Percentiles rank a stretch among this genome's conserved stretches.
Evolutionary conservation across 2,797 vertebrate species (phyloP).

Genomic region (Oreochromis grahami): DNA sequence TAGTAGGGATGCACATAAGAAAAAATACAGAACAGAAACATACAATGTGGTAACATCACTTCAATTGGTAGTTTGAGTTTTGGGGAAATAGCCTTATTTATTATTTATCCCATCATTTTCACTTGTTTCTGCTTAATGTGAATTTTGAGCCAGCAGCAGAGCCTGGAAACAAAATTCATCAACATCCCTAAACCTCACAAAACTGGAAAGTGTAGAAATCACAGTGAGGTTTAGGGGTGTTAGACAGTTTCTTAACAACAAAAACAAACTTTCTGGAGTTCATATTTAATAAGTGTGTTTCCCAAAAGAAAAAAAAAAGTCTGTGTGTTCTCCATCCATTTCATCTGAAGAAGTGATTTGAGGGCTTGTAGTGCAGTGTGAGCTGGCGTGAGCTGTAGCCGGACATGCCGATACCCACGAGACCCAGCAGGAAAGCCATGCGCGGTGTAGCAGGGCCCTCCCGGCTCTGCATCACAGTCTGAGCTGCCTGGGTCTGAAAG

Average conservation of each 20-base stretch:
- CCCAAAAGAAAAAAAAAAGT: background rate
- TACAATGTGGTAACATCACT: background rate
- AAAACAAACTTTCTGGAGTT: background rate
- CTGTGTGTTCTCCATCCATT: background rate
- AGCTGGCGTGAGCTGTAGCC: constrained; percentile 78
- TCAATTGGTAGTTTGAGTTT: background rate
- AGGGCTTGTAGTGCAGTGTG: constrained; percentile 71
- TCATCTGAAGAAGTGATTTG: constrained; percentile 68
- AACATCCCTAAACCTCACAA: background rate
- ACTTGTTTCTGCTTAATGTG: background rate
- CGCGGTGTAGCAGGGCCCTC: constrained; percentile 45
- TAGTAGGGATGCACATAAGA: background rate
- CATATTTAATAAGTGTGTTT: background rate
- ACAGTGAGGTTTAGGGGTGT: background rate
- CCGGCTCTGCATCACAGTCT: constrained; percentile 54
- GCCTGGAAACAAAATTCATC: background rate
- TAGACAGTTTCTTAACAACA: background rate
- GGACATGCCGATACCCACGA: constrained; percentile 74
- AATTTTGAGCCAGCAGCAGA: background rate
- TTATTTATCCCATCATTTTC: background rate
- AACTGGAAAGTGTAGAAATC: background rate
- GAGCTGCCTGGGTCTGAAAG: constrained; percentile 76
- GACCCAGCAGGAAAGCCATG: constrained; percentile 70
- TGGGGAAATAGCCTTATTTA: background rate
- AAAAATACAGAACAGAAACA: background rate